Evolutionary conservation across 2,113 vertebrate genomes (phyloP).

Genomic region (Engraulis encrasicolus): DNA sequence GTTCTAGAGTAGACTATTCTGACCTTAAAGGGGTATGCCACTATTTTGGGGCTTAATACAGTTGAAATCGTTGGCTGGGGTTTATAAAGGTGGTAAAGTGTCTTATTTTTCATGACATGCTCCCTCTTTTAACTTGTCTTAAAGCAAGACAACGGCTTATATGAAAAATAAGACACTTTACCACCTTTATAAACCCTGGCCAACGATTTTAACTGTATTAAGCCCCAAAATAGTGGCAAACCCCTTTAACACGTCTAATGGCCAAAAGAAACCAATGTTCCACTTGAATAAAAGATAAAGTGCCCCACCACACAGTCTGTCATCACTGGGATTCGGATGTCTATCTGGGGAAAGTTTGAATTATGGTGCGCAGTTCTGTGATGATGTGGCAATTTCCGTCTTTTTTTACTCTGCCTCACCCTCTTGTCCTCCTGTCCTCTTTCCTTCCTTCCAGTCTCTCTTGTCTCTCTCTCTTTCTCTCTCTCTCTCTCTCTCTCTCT

Average conservation of each 20-base stretch:
- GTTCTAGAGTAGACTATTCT: neutral
- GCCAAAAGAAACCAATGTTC: neutral
- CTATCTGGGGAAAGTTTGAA: slow-evolving; percentile 28
- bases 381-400: slow-evolving; percentile 44
- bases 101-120: too few species aligned
- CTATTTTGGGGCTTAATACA: too few species aligned
- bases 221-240: too few species aligned
- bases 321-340: slow-evolving; percentile 28
- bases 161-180: too few species aligned
- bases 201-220: too few species aligned
- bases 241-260: too few species aligned
- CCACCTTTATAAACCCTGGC: too few species aligned
- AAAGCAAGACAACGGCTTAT: too few species aligned
- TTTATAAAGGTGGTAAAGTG: too few species aligned
- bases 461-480: too few species aligned
- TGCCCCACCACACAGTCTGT: slow-evolving; percentile 25
- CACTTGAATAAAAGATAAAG: neutral
- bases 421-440: neutral
- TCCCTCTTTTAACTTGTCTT: too few species aligned
- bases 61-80: too few species aligned
- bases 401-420: neutral
- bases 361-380: slow-evolving; percentile 23
- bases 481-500: slow-evolving; percentile 1
- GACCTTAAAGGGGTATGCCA: neutral
- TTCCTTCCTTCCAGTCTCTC: neutral